Evolutionary conservation across 2,797 vertebrate genomes (phyloP).

Genomic region (Balearica regulorum): DNA sequence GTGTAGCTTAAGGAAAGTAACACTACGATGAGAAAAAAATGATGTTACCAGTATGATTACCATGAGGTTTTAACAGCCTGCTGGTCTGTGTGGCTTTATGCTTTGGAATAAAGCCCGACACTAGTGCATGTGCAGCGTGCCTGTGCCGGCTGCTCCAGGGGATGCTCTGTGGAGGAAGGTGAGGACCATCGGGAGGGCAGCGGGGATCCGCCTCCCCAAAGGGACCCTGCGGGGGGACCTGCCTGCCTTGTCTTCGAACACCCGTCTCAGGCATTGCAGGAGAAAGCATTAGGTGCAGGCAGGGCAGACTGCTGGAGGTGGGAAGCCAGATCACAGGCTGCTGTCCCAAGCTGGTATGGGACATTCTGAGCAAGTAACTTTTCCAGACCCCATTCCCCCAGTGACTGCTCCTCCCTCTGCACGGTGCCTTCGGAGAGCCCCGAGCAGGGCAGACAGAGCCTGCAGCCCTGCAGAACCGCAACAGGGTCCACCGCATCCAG

Average conservation of each 20-base stretch:
- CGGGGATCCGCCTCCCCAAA: not conserved
- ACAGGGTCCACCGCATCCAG: fast-evolving
- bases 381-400: not conserved
- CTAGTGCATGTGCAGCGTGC: not conserved
- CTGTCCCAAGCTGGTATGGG: fast-evolving
- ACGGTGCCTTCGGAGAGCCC: fast-evolving
- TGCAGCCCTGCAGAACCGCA: not conserved
- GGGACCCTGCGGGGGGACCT: not conserved
- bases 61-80: not conserved
- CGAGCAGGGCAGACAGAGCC: fast-evolving
- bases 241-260: not conserved
- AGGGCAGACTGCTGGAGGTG: not conserved
- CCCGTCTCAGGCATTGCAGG: fast-evolving
- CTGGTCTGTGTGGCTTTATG: not conserved
- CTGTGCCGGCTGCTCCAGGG: not conserved
- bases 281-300: not conserved
- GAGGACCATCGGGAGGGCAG: fast-evolving
- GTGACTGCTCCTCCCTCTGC: not conserved
- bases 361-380: not conserved
- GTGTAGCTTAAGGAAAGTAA: not conserved
- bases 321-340: not conserved
- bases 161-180: not conserved
- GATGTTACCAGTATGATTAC: not conserved
- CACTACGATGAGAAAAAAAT: not conserved
- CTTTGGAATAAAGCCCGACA: not conserved